Percentiles rank a stretch among this genome's conserved stretches.
These are phyloP conservation scores for Myopa testacea DNA, from an alignment of 2,888 invertebrate species.

Conservation along the genomic window DNA sequence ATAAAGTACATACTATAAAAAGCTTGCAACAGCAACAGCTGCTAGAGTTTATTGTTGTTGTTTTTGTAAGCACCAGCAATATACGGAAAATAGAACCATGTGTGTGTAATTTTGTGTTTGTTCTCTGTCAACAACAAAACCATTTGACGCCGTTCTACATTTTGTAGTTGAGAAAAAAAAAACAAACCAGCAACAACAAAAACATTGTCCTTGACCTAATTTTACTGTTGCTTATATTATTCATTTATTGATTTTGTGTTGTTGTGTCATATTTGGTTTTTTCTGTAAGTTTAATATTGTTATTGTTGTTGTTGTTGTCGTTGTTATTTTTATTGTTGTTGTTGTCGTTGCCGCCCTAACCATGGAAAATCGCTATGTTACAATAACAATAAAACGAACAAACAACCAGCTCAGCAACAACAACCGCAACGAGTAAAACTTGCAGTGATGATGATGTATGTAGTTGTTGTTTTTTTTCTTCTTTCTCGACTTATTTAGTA, in stretches of 20 bases:
- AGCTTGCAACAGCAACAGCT: too few relatives aligned
- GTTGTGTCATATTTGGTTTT: background rate
- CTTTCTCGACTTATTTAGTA: background rate
- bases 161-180: background rate
- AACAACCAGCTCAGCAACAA: conserved; percentile 1
- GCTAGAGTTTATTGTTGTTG: too few relatives aligned
- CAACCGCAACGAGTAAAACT: background rate
- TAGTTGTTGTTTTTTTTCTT: conserved; percentile 2
- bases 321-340: background rate
- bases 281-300: background rate
- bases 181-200: background rate
- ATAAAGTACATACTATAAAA: too few relatives aligned
- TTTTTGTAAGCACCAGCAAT: too few relatives aligned
- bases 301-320: background rate
- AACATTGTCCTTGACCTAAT: conserved; percentile 31
- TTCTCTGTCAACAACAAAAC: background rate
- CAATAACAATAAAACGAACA: background rate
- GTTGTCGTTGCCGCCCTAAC: conserved; percentile 8
- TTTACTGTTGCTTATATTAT: background rate
- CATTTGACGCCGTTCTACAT: conserved; percentile 20
- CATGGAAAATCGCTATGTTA: background rate
- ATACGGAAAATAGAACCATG: background rate
- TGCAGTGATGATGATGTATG: background rate
- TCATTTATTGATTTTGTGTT: conserved; percentile 17
- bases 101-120: background rate